Evolutionary conservation across 2,797 vertebrate species (phyloP).

Genomic region (Dallia pectoralis): DNA sequence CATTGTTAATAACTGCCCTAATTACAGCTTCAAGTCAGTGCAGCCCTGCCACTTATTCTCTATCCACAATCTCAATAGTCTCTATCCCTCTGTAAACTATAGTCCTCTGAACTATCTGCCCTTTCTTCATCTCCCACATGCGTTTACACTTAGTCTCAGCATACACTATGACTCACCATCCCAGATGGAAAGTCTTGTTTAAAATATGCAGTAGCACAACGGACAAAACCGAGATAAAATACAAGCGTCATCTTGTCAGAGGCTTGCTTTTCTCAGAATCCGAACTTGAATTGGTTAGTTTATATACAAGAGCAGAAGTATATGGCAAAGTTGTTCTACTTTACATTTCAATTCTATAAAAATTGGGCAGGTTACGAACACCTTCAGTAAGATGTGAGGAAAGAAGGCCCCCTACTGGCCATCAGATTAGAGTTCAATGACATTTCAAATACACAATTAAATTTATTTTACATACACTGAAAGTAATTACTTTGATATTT

Average conservation of each 20-base stretch:
- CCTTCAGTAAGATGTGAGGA: neutral
- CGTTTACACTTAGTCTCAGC: slow-evolving; percentile 42
- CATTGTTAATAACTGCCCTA: slow-evolving; percentile 7
- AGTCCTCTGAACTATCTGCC: neutral
- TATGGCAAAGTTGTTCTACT: too few relatives aligned
- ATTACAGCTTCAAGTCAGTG: neutral
- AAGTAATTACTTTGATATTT: too few relatives aligned
- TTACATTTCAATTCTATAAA: too few relatives aligned
- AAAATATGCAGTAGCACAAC: slow-evolving; percentile 42
- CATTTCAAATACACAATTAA: too few relatives aligned
- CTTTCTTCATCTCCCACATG: slow-evolving; percentile 60
- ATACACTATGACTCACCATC: slow-evolving; percentile 65
- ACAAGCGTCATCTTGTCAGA: neutral
- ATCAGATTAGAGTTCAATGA: neutral
- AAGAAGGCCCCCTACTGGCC: neutral
- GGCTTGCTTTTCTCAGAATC: slow-evolving; percentile 5
- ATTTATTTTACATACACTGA: too few relatives aligned
- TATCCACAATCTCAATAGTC: neutral
- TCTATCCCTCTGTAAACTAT: neutral
- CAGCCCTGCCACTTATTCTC: neutral
- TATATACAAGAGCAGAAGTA: neutral
- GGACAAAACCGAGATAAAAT: slow-evolving; percentile 13
- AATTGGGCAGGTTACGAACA: too few relatives aligned
- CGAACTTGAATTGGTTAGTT: neutral
- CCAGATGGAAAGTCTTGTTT: slow-evolving; percentile 72